phyloP scores from a whole-genome alignment of 2,888 invertebrate genomes.

The Eumacrocentrus americanus region DNA sequence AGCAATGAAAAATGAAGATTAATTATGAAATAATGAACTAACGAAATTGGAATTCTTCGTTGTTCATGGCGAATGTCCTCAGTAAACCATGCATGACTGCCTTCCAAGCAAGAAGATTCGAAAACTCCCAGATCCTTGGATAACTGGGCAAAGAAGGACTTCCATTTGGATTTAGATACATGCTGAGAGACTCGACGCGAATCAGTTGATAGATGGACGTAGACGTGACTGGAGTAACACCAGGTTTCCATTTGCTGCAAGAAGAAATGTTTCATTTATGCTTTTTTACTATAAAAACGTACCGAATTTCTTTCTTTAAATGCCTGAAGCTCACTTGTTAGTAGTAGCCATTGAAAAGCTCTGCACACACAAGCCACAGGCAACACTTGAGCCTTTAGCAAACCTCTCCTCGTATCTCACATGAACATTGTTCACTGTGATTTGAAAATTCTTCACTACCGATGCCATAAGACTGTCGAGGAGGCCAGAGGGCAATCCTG shows the following conservation, averaged over 20 bases:
- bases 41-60: constrained; percentile 82
- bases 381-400: constrained; percentile 71
- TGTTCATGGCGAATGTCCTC: constrained; percentile 77
- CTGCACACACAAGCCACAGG: constrained; percentile 79
- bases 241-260: constrained; percentile 79
- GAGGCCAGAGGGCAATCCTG: constrained; percentile 71
- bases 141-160: constrained; percentile 48
- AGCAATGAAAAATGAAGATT: not conserved
- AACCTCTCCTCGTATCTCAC: constrained; percentile 80
- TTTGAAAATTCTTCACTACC: constrained; percentile 80
- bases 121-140: constrained; percentile 51
- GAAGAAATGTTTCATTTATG: too few relatives aligned
- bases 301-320: too few relatives aligned
- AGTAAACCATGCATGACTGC: constrained; percentile 77
- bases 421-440: constrained; percentile 79
- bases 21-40: constrained; percentile 57
- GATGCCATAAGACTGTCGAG: constrained; percentile 77
- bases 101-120: constrained; percentile 75
- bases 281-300: too few relatives aligned
- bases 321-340: constrained; percentile 69
- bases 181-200: constrained; percentile 76
- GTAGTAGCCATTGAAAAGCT: constrained; percentile 80
- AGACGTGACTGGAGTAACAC: constrained; percentile 68
- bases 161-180: constrained; percentile 76
- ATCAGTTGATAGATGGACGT: constrained; percentile 75